Evolutionary conservation across 1,140 invertebrate genomes (phyloP).

Genomic region (Drosophila bipectinata): DNA sequence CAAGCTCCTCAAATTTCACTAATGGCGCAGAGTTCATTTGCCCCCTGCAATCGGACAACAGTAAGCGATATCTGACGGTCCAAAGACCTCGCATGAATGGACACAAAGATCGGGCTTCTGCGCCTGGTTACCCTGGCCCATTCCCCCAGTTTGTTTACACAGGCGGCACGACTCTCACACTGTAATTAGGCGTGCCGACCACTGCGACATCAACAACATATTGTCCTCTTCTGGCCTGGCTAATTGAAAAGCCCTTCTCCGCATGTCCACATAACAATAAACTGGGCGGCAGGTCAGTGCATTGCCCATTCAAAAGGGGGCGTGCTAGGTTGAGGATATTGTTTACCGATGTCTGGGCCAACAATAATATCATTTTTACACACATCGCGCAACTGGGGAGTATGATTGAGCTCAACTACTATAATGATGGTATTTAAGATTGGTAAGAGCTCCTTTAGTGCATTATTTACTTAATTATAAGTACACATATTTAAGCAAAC

Average conservation of each 20-base stretch:
- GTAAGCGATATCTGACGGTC: slow-evolving; percentile 56
- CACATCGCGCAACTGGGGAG: too few relatives aligned
- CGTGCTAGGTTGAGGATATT: slow-evolving; percentile 16
- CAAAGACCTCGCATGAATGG: slow-evolving; percentile 18
- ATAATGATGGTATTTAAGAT: too few relatives aligned
- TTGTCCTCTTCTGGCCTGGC: slow-evolving; percentile 55
- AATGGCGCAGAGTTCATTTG: slow-evolving; percentile 79
- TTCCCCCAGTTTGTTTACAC: slow-evolving; percentile 61
- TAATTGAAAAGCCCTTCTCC: slow-evolving; percentile 51
- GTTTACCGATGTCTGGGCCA: slow-evolving; percentile 36
- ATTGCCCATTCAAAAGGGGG: slow-evolving; percentile 26
- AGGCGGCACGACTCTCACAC: slow-evolving; percentile 68
- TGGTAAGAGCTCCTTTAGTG: too few relatives aligned
- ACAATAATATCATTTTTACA: background rate
- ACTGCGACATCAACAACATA: slow-evolving; percentile 51
- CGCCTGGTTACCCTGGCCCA: background rate
- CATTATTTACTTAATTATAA: too few relatives aligned
- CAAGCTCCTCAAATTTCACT: slow-evolving; percentile 75
- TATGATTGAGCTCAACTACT: too few relatives aligned
- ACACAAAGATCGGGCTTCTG: slow-evolving; percentile 25
- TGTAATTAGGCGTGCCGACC: slow-evolving; percentile 64
- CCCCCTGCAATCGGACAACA: slow-evolving; percentile 34
- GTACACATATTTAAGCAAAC: background rate
- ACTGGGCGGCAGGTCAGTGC: slow-evolving; percentile 41
- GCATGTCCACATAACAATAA: slow-evolving; percentile 51